Evolutionary conservation across 2,113 vertebrate genomes (phyloP), one percentile per base, ranked within the genome.

Genomic region (Lophotis ruficrista): DNA sequence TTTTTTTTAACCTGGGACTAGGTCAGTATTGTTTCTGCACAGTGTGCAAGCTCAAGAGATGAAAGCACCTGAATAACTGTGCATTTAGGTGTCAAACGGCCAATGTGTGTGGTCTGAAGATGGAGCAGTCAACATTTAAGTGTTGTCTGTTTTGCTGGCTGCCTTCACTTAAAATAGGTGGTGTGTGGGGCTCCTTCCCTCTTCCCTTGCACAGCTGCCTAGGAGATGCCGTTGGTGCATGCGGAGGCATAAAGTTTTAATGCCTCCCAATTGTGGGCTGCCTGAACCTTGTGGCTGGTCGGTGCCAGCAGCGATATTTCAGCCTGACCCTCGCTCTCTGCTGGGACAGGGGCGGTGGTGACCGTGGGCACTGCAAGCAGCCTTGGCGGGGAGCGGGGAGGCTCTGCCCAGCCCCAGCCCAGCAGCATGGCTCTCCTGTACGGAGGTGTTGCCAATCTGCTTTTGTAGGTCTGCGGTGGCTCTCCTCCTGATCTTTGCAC

Each of bases 81-180:
- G 65, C 14, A 25, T 76, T 87, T 89, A 69, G 64, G 43, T 90
- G 62, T 86, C 56, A 85, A 64, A 93, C 1, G 13, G 58, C 45
- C 90, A 89, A 89, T 35, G 91, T 87, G 87, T 90, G 86, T 89
- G 89, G 86, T 94, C 92, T 82, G 65, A 87, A 87, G 80, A 62
- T 41, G 54, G 54, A 94, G 25, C 69, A 87, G n/a, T 53, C 66
- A 71, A 31, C 69, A 20, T 69, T 62, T 56, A 89, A 61, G 20
- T 57, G n/a, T 24, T 75, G 90, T 72, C 61, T 89, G 38, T 89
- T 92, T 48, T 87, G 28, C 72, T 0, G 31, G 19, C 85, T 91
- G 80, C 48, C 80, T 93, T 89, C 65, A n/a, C n/a, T 76, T 87
- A 71, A 37, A 72, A 50, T 70, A 88, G 43, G 68, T 83, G 71